These are phyloP conservation scores for Nesoenas mayeri DNA, from an alignment of 2,113 vertebrate genomes.

Conservation along the genomic window DNA sequence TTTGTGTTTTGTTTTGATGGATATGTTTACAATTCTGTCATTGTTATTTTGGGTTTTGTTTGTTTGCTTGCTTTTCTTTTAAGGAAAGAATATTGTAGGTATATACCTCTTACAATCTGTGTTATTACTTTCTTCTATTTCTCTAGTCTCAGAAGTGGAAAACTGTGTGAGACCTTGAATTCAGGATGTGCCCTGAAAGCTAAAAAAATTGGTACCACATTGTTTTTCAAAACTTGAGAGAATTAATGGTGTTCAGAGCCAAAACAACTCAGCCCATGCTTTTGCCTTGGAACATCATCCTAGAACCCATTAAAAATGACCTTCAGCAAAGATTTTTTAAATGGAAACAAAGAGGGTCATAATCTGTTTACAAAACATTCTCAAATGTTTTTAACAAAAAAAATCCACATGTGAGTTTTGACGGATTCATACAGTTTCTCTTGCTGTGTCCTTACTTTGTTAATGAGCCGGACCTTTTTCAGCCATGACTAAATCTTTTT, in stretches of 20 bases:
- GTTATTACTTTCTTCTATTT: neutral
- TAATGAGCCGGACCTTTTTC: neutral
- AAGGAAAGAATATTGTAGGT: neutral
- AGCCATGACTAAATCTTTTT: slow-evolving; percentile 23
- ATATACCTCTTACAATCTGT: neutral
- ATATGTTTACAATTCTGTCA: neutral
- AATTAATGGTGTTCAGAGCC: neutral
- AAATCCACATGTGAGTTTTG: neutral
- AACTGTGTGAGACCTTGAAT: neutral
- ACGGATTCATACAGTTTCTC: neutral
- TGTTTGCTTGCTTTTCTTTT: neutral
- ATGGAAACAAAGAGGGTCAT: neutral
- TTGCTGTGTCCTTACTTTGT: neutral
- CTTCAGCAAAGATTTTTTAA: neutral
- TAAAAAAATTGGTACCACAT: neutral
- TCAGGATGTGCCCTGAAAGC: neutral
- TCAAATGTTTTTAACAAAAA: slow-evolving; percentile 6
- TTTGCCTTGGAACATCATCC: neutral
- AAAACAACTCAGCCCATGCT: neutral
- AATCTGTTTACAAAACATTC: slow-evolving; percentile 12
- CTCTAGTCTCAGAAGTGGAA: neutral
- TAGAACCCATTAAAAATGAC: neutral
- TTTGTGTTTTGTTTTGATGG: neutral
- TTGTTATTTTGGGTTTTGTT: neutral
- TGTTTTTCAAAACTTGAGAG: neutral